Evolutionary conservation across 1,140 invertebrate genomes (phyloP).

Genomic region (Leucophenga varia): DNA sequence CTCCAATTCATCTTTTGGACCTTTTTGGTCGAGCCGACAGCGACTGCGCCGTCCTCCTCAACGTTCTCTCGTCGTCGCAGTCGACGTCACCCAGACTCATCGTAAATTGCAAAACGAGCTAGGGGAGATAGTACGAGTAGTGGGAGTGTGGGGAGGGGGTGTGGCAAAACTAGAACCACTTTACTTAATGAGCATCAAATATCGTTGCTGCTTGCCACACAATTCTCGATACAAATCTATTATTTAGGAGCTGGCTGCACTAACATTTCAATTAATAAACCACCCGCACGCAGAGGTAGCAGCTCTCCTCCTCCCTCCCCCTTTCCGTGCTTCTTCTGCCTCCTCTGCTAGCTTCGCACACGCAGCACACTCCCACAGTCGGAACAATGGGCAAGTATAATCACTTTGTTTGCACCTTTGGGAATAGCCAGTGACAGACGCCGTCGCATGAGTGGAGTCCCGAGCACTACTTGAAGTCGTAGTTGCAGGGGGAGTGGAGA

Average conservation of each 20-base stretch:
- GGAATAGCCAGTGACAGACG: conserved; percentile 50
- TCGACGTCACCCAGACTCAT: neutral
- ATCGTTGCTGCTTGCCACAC: conserved; percentile 38
- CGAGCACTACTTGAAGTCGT: too few relatives aligned
- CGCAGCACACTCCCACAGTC: conserved; percentile 14
- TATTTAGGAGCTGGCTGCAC: conserved; percentile 45
- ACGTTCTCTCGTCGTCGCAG: neutral
- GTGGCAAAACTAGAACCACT: conserved; percentile 44
- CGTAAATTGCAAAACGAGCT: conserved; percentile 34
- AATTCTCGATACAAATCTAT: conserved; percentile 53
- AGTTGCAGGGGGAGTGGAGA: too few relatives aligned
- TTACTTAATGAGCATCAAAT: conserved; percentile 54
- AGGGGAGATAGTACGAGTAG: conserved; percentile 12
- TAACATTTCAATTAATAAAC: conserved; percentile 54
- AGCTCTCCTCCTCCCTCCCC: too few relatives aligned
- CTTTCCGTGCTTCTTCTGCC: too few relatives aligned
- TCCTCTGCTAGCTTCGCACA: too few relatives aligned
- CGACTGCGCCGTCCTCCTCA: neutral
- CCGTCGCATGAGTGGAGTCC: too few relatives aligned
- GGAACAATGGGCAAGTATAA: conserved; percentile 51
- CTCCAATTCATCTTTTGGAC: conserved; percentile 48
- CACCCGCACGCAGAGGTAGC: conserved; percentile 35
- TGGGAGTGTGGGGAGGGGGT: too few relatives aligned
- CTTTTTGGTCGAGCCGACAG: conserved; percentile 40
- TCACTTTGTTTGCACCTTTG: conserved; percentile 53